Conservation (phyloP, 2,888 invertebrate genomes). For the Plagodis dolabraria region DNA sequence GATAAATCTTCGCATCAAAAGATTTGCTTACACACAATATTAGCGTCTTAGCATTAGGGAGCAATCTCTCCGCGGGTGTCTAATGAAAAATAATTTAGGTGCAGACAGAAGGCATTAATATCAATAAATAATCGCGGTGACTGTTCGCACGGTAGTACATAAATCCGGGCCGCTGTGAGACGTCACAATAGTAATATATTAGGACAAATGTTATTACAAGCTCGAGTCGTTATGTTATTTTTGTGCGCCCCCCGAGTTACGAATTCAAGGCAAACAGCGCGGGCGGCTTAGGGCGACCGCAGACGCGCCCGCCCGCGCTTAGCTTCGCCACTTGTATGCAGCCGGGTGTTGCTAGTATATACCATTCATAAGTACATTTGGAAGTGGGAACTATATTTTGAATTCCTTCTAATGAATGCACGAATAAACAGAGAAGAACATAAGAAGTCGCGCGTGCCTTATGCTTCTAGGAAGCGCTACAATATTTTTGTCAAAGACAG, state of each 20-base stretch:
- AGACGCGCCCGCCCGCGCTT: constrained; percentile 32
- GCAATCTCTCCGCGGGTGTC: constrained; percentile 55
- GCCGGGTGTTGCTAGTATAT: constrained; percentile 18
- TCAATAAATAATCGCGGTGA: constrained; percentile 77
- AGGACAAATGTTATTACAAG: constrained; percentile 83
- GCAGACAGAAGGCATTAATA: constrained; percentile 75
- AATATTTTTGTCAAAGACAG: too few relatives aligned
- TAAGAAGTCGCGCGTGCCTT: too few relatives aligned
- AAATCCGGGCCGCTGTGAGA: constrained; percentile 71
- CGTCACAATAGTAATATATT: constrained; percentile 83
- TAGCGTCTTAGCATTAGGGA: constrained; percentile 55
- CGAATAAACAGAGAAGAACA: too few relatives aligned
- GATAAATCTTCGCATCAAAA: constrained; percentile 58
- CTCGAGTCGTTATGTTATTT: constrained; percentile 79
- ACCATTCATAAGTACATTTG: background rate
- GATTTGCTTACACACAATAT: constrained; percentile 62
- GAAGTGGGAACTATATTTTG: too few relatives aligned
- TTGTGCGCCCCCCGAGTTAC: constrained; percentile 67
- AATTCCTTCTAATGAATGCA: background rate
- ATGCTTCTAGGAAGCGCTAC: too few relatives aligned
- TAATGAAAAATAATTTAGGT: constrained; percentile 74
- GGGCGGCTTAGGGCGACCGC: constrained; percentile 44
- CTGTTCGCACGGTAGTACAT: constrained; percentile 75
- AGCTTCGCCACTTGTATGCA: constrained; percentile 17
- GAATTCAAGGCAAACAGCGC: constrained; percentile 55